phyloP scores from a whole-genome alignment of 2,113 vertebrate genomes.

The Thalassoma bifasciatum region DNA sequence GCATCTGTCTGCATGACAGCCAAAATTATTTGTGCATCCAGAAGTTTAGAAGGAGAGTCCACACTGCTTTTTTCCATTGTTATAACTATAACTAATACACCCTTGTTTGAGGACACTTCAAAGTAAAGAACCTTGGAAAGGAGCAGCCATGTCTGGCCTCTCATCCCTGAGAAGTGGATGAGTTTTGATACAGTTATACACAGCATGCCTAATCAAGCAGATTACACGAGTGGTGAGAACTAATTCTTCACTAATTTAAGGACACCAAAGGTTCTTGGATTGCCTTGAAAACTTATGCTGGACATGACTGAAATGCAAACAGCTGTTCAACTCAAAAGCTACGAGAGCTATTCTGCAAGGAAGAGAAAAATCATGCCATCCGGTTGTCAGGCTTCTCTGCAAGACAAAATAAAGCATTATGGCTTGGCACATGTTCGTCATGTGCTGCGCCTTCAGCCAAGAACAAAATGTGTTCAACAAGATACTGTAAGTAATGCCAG shows the following conservation, averaged over 20 bases:
- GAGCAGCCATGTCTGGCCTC: background rate
- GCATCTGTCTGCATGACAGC: too few species aligned
- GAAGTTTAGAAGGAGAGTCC: background rate
- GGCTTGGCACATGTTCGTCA: slow-evolving; percentile 16
- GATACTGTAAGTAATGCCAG: slow-evolving; percentile 26
- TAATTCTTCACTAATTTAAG: slow-evolving; percentile 18
- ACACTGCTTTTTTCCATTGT: background rate
- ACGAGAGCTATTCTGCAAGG: slow-evolving; percentile 2
- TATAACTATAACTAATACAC: background rate
- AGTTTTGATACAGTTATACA: background rate
- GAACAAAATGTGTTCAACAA: slow-evolving; percentile 38
- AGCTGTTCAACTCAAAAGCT: slow-evolving; percentile 20
- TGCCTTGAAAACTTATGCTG: slow-evolving; percentile 1
- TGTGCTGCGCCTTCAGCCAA: slow-evolving; percentile 14
- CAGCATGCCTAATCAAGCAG: slow-evolving; percentile 19
- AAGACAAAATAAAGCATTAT: slow-evolving; percentile 27
- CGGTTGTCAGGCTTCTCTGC: slow-evolving; percentile 17
- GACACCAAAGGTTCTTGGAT: slow-evolving; percentile 5
- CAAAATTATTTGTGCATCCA: slow-evolving; percentile 1
- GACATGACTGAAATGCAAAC: slow-evolving; percentile 13
- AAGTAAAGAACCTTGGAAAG: background rate
- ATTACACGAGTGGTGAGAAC: slow-evolving; percentile 9
- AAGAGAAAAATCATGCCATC: slow-evolving; percentile 6
- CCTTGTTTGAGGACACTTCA: background rate
- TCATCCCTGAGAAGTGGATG: background rate